A percentile compares a stretch with the other conserved stretches of the same genome.
phyloP scores from a whole-genome alignment of 1,140 invertebrate genomes.

The Meloidogyne exigua region DNA sequence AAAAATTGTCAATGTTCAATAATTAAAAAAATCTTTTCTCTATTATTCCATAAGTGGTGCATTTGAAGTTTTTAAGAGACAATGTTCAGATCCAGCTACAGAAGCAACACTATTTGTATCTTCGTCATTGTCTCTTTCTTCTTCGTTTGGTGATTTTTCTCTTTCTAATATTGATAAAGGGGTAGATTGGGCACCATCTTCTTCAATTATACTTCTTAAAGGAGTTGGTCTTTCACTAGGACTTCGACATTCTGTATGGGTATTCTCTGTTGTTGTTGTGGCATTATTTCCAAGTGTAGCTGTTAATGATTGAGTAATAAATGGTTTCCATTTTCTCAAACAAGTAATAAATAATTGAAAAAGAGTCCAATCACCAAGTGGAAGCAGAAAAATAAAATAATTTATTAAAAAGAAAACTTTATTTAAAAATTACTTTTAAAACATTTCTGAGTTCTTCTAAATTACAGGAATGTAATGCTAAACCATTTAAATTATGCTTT shows the following conservation, averaged over 20 bases:
- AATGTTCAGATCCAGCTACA: slow-evolving; percentile 35
- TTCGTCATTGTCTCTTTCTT: slow-evolving; percentile 24
- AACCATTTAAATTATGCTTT: slow-evolving; percentile 56
- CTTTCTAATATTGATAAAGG: background rate
- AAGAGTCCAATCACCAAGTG: slow-evolving; percentile 61
- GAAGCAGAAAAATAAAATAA: slow-evolving; percentile 33
- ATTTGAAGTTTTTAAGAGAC: slow-evolving; percentile 15
- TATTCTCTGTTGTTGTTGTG: background rate
- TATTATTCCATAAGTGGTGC: slow-evolving; percentile 11
- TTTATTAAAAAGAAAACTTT: slow-evolving; percentile 10
- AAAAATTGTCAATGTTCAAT: background rate
- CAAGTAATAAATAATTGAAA: slow-evolving; percentile 58
- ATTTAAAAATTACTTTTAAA: slow-evolving; percentile 39
- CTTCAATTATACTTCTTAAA: slow-evolving; percentile 26
- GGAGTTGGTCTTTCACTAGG: background rate
- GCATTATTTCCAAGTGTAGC: slow-evolving; percentile 14
- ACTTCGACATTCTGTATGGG: background rate
- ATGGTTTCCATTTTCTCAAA: slow-evolving; percentile 51
- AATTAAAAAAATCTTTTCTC: too few species aligned
- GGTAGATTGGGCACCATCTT: slow-evolving; percentile 6
- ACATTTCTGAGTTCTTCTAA: slow-evolving; percentile 51
- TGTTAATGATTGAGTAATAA: slow-evolving; percentile 27
- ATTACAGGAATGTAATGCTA: slow-evolving; percentile 58
- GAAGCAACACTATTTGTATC: slow-evolving; percentile 37
- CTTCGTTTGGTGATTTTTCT: slow-evolving; percentile 21